Evolutionary conservation across 1,140 invertebrate species (phyloP), one percentile per base, ranked within the genome.

Genomic region (Lanistes nyassanus): DNA sequence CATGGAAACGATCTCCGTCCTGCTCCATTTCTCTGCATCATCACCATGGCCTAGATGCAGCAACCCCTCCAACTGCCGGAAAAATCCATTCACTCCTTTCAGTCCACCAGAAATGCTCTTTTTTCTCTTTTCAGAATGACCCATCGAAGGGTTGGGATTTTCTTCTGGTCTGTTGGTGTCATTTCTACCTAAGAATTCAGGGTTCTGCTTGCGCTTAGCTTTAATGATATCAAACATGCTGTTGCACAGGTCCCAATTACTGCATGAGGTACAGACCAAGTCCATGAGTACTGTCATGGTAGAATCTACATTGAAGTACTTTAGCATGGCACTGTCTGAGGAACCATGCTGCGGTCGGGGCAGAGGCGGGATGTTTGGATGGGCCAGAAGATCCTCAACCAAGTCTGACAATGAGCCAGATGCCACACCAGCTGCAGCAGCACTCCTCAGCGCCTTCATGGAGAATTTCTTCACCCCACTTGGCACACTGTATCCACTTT

Each of bases 391-490:
- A 51, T 87, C 83, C 65, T 87, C 86, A 62, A 83, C 83, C 42
- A 86, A 77, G 74, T 80, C 81, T 7, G 83, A 78, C 1, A 87
- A 73, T 42, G 81, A 82, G 23, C 82, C 86, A 19, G 85, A 82
- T 19, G 86, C 85, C 23, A 86, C 79, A 11, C 84, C 86, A 29
- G 83, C 85, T 65, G 86, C 84, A 51, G 86, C 86, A 13, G 84
- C 84, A 47, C 19, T 47, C 21, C 60, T 72, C 21, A 72, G 13
- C 31, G 70, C 70, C 19, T 58, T n/a, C 55, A 72, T 79, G 23
- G 81, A 80, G 21, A 79, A 76, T 60, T 79, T 80, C 29, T 67
- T 26, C 11, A 58, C 34, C 37, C 26, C 21, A 16, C 67, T 19
- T 2, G 47, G n/a, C 34, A 39, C 21, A 16, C 26, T 6, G 7